Evolutionary conservation across 2,113 vertebrate genomes (phyloP).

Genomic region (Coracopsis vasa): DNA sequence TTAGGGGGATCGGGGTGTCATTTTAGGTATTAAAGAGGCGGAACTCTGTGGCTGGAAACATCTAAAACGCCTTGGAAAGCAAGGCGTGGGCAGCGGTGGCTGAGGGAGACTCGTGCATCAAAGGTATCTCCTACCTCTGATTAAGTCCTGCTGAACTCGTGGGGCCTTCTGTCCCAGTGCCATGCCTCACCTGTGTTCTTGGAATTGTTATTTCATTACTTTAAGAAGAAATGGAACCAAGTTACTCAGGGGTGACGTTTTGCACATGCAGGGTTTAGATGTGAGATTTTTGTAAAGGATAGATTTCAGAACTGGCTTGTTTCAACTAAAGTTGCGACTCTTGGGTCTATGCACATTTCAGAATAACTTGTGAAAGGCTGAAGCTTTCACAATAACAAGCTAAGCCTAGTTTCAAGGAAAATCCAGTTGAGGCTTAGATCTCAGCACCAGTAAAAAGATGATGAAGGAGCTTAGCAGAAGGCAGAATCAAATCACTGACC

Average conservation of each 20-base stretch:
- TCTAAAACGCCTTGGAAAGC: not conserved
- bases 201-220: too few species aligned
- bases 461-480: not conserved
- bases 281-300: not conserved
- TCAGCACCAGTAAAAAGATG: not conserved
- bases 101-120: not conserved
- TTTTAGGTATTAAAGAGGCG: fast-evolving
- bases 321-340: not conserved
- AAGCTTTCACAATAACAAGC: not conserved
- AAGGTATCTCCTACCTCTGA: not conserved
- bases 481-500: not conserved
- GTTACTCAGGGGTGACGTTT: not conserved
- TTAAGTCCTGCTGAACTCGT: not conserved
- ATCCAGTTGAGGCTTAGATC: not conserved
- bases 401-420: not conserved
- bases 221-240: not conserved
- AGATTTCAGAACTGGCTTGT: not conserved
- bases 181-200: not conserved
- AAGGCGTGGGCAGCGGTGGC: not conserved
- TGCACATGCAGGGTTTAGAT: not conserved
- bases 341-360: not conserved
- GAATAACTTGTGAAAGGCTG: not conserved
- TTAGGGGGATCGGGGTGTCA: fast-evolving
- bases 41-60: not conserved
- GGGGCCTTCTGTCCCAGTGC: not conserved